A percentile compares a stretch with the other conserved stretches of the same genome.
Conservation (phyloP, 2,797 vertebrate genomes). For the Cichlasoma orientale region DNA sequence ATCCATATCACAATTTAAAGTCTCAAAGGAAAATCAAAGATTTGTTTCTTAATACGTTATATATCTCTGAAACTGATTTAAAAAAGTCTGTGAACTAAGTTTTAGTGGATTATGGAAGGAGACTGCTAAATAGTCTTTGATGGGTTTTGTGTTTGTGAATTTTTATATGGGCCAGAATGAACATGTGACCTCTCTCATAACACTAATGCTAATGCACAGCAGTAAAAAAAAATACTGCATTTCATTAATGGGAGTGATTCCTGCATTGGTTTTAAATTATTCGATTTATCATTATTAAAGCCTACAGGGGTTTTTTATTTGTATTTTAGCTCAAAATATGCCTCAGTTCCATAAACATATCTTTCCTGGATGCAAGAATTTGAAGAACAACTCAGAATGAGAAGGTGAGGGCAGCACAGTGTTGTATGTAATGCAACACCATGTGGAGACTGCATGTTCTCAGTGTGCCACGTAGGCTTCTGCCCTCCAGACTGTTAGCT, state of each 20-base stretch:
- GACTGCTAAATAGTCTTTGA: background rate
- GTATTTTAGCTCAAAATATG: accelerated
- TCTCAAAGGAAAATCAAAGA: background rate
- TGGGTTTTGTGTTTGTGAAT: background rate
- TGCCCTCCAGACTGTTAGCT: background rate
- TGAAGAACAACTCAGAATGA: background rate
- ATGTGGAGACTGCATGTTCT: background rate
- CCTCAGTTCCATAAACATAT: background rate
- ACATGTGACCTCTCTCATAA: background rate
- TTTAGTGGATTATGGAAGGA: background rate
- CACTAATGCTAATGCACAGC: background rate
- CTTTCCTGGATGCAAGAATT: background rate
- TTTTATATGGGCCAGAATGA: background rate
- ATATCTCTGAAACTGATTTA: background rate
- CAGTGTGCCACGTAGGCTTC: background rate
- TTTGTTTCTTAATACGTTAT: background rate
- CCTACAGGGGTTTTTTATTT: background rate
- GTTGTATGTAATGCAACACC: background rate
- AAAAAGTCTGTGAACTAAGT: background rate
- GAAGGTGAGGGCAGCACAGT: background rate
- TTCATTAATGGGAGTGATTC: background rate
- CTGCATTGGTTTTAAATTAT: background rate
- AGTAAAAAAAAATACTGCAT: background rate
- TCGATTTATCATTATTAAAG: background rate
- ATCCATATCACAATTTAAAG: background rate